Base-by-base conservation (phyloP, 2,888 invertebrate genomes). In the Eupeodes latifasciatus region DNA sequence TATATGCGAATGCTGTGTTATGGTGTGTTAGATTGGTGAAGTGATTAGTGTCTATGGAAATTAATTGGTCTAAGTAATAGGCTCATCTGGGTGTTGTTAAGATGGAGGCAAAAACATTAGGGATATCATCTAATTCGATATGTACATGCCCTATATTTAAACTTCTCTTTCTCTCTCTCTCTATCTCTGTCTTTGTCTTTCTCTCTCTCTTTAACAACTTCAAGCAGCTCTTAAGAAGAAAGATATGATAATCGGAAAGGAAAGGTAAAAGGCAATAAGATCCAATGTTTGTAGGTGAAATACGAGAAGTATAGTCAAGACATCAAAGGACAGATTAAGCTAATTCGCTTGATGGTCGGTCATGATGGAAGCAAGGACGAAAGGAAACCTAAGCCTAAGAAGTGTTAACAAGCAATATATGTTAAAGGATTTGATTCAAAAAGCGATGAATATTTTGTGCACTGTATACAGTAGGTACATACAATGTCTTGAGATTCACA, bases 31-130 rank as follows among this genome's bases (percentile, higher is more conserved):
- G 77, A 74, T 75, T 82, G 84, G 51, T 77, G 75, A 59, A 83
- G 76, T 87, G 87, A 87, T 83, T 87, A 83, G 76, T 87, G 83
- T 87, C 79, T 80, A 87, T 84, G 80, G 83, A 83, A 87, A 87
- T 83, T 87, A 87, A 83, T 87, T 83, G 80, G 44, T 72, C 87
- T 83, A 77, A 80, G 76, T 87, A 83, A 87, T 83, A 80, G 80
- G 71, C 72, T 77, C 72, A 85, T 85, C 72, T 61, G 67, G 59
- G 67, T 72, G 62, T 62, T 62, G 72, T 53, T 78, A 59, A 62
- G 69, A 51, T 34, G 19, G 51, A 61, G 11, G 11, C n/a, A 89
- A 4, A 76, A 89, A 4, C 49, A 66, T 44, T 57, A 47, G 53
- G 55, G 90, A 71, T 44, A 44, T 11, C 40, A 57, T 71, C 19